phyloP scores from a whole-genome alignment of 2,888 invertebrate genomes.

The Rhodophaea formosa region DNA sequence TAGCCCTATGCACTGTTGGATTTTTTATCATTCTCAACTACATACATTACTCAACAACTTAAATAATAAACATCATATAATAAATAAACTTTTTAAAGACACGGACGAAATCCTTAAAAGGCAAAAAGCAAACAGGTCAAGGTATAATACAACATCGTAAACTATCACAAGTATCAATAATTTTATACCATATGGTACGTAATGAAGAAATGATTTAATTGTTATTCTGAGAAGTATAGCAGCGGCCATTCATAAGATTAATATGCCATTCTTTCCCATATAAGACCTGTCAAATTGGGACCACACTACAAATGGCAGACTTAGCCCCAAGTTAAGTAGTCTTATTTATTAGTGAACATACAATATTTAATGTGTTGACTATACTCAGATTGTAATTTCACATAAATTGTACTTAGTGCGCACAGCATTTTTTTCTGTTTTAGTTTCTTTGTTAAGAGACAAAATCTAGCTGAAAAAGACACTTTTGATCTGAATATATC shows the following conservation, averaged over 20 bases:
- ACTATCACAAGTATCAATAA: slow-evolving; percentile 9
- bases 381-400: neutral
- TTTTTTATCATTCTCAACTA: no score
- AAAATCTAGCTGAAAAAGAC: no score
- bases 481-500: no score
- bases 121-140: slow-evolving; percentile 15
- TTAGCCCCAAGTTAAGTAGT: slow-evolving; percentile 29
- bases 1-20: no score
- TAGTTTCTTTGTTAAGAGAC: no score
- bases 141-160: slow-evolving; percentile 13
- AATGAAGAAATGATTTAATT: slow-evolving; percentile 33
- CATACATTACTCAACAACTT: no score
- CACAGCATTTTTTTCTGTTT: no score
- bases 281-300: slow-evolving; percentile 41
- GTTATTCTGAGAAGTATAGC: slow-evolving; percentile 16
- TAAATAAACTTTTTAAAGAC: no score
- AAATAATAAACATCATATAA: no score
- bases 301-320: slow-evolving; percentile 37
- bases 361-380: slow-evolving; percentile 7
- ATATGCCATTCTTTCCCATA: slow-evolving; percentile 42
- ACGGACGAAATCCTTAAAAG: neutral
- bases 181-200: slow-evolving; percentile 20
- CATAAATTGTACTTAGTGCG: no score
- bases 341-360: slow-evolving; percentile 39
- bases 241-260: slow-evolving; percentile 30